These are phyloP conservation scores for Pogonus chalceus DNA, from an alignment of 1,140 invertebrate species.

Conservation along the genomic window DNA sequence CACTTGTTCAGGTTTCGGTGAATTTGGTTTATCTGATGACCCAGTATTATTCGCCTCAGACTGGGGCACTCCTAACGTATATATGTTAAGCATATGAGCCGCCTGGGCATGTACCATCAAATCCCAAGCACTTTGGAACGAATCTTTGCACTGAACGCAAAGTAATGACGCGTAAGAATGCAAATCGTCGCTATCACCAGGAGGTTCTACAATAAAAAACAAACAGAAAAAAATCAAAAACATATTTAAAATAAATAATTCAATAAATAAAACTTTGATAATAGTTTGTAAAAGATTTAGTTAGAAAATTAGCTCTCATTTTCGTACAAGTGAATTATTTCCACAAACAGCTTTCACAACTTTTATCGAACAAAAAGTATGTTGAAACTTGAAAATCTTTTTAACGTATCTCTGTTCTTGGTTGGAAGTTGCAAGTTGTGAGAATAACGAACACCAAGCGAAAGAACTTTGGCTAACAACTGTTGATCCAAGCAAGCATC, in stretches of 20 bases:
- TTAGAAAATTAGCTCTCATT: too few relatives aligned
- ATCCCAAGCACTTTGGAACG: constrained; percentile 66
- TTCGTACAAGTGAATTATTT: too few relatives aligned
- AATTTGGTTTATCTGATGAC: not conserved
- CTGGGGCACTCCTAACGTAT: constrained; percentile 49
- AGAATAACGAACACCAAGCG: too few relatives aligned
- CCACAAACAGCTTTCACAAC: too few relatives aligned
- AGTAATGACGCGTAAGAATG: constrained; percentile 38
- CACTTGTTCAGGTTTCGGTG: too few relatives aligned
- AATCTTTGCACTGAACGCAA: constrained; percentile 69
- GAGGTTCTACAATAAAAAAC: constrained; percentile 24
- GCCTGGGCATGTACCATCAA: constrained; percentile 71
- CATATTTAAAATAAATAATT: not conserved
- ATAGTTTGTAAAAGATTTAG: not conserved
- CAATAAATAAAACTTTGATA: constrained; percentile 6
- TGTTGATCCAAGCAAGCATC: too few relatives aligned
- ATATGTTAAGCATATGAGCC: constrained; percentile 72
- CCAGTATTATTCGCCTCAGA: constrained; percentile 22
- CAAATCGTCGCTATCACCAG: constrained; percentile 21
- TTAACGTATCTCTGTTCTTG: too few relatives aligned
- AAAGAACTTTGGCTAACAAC: too few relatives aligned
- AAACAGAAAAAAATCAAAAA: constrained; percentile 7
- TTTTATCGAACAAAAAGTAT: too few relatives aligned
- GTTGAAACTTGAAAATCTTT: too few relatives aligned
- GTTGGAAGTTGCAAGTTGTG: too few relatives aligned